Percentiles rank a stretch among this genome's conserved stretches.
These are phyloP conservation scores for Opisthocomus hoazin DNA, from an alignment of 2,113 vertebrate genomes.

Conservation along the genomic window DNA sequence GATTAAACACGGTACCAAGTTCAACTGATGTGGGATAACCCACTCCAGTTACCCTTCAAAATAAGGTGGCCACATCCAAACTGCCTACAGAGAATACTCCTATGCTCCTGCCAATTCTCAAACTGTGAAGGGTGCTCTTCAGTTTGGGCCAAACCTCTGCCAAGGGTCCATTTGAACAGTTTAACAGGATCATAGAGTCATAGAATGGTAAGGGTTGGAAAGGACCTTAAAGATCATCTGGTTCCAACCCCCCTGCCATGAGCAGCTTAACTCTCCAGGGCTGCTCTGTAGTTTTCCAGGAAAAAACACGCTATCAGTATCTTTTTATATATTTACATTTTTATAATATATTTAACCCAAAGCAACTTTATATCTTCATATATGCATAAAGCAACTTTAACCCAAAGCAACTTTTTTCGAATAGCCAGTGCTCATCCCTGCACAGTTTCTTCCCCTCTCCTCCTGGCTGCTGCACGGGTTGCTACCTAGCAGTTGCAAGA, in stretches of 20 bases:
- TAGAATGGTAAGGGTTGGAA: too few species aligned
- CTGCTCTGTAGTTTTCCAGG: neutral
- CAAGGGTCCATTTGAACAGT: too few species aligned
- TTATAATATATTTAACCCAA: neutral
- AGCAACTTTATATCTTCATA: neutral
- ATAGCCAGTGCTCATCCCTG: neutral
- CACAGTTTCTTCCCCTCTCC: neutral
- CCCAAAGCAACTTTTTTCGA: neutral
- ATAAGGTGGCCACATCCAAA: neutral
- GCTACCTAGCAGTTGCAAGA: neutral
- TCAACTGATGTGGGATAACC: neutral
- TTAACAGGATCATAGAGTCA: too few species aligned
- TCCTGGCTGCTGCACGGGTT: neutral
- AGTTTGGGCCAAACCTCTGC: neutral
- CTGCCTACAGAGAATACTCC: fast-evolving
- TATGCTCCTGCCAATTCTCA: fast-evolving
- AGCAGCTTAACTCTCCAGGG: neutral
- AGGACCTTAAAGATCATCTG: too few species aligned
- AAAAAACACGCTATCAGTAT: neutral
- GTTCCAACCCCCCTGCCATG: too few species aligned
- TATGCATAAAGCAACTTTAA: neutral
- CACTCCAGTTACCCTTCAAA: neutral
- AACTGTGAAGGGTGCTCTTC: neutral
- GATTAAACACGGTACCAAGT: neutral
- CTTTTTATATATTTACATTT: neutral